Evolutionary conservation across 1,140 invertebrate genomes (phyloP).

Genomic region (Cylas formicarius): DNA sequence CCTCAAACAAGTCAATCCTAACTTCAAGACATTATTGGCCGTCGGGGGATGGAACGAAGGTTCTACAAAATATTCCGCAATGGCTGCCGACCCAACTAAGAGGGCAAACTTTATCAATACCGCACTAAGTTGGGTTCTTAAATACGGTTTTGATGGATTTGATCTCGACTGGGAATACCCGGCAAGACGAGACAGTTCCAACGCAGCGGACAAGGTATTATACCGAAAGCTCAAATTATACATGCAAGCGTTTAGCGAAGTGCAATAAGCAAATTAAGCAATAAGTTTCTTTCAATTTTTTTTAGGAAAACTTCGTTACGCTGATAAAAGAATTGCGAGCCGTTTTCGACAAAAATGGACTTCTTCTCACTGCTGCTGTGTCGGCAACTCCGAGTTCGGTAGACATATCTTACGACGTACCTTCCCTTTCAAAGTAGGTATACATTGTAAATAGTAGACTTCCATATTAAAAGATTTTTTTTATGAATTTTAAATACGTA

Average conservation of each 20-base stretch:
- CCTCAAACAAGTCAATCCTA: slow-evolving; percentile 55
- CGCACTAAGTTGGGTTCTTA: slow-evolving; percentile 50
- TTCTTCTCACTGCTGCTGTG: slow-evolving; percentile 30
- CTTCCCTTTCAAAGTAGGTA: slow-evolving; percentile 76
- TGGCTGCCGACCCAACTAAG: slow-evolving; percentile 35
- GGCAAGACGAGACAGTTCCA: slow-evolving; percentile 52
- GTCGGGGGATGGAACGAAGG: slow-evolving; percentile 75
- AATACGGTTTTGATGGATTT: slow-evolving; percentile 70
- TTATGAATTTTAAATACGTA: too few relatives aligned
- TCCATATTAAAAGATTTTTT: too few relatives aligned
- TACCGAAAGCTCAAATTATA: neutral
- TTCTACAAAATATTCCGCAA: slow-evolving; percentile 56
- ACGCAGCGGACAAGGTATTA: slow-evolving; percentile 40
- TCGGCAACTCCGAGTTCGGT: slow-evolving; percentile 32
- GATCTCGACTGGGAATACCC: slow-evolving; percentile 82
- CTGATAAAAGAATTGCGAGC: slow-evolving; percentile 29
- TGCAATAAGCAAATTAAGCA: slow-evolving; percentile 3
- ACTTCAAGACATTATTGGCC: slow-evolving; percentile 60
- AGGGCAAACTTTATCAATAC: slow-evolving; percentile 55
- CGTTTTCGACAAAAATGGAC: slow-evolving; percentile 27
- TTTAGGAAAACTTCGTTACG: slow-evolving; percentile 29
- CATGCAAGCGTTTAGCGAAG: too few relatives aligned
- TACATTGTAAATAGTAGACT: neutral
- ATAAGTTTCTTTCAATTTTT: neutral
- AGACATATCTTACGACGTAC: slow-evolving; percentile 80